Base-by-base conservation (phyloP, 2,113 vertebrate genomes). In the Sapayoa aenigma region DNA sequence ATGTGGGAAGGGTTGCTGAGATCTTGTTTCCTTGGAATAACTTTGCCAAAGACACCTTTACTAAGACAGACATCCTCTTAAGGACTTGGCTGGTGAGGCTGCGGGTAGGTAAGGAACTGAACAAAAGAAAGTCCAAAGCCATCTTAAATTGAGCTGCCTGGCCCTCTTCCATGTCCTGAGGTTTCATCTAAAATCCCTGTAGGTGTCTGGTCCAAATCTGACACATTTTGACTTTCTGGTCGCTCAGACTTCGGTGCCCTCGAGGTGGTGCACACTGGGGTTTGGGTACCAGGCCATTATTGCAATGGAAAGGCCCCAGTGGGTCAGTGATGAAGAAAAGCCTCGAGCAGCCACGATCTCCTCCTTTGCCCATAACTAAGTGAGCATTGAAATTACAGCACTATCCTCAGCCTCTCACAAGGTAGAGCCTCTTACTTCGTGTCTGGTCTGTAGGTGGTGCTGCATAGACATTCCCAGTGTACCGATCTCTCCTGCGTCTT, bases 371-470 rank as follows among this genome's bases (percentile, higher is more conserved):
- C 4, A 5, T 37, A 59, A 24, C 12, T 50, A 22, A 52, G n/a
- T 3, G 4, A 73, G 47, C 33, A 59, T 39, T 65, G 46, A 68
- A 83, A 58, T 44, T 53, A 39, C 21, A 81, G 9, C 2, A 3
- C 28, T 44, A 65, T 53, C 25, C 72, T 3, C 5, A 60, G 44
- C 25, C 47, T 94, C 30, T 9, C 18, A 77, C 69, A 8, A 8
- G 47, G 56, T 53, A 39, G 33, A 88, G 21, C 33, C 30, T 88
- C 8, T 68, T 75, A 47, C 4, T 84, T 67, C 22, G 0, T 49
- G 6, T 55, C 25, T 89, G 77, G 31, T 89, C 62, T 87, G 42
- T 94, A 85, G 87, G 4, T 93, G 93, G 76, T 94, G 85, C 86
- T 77, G 20, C 23, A 2, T 42, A 42, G 72, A 46, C 9, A 2